Evolutionary conservation across 2,797 vertebrate genomes (phyloP).

Genomic region (Brotogeris chrysoptera): DNA sequence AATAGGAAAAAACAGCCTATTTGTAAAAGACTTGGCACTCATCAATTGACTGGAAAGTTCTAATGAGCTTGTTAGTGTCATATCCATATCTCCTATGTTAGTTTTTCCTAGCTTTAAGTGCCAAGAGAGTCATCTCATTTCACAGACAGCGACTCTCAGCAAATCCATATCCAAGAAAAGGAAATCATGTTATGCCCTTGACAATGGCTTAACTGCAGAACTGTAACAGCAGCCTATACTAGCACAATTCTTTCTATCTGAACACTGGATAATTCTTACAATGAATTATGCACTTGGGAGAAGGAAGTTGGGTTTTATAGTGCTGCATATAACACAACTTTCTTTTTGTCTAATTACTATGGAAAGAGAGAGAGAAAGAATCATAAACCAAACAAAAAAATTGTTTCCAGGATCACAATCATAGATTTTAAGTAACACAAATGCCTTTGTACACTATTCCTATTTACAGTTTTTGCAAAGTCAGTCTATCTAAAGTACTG

Average conservation of each 20-base stretch:
- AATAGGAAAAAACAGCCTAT: not conserved
- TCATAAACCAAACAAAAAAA: not conserved
- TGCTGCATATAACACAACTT: not conserved
- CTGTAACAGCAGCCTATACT: not conserved
- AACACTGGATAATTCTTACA: not conserved
- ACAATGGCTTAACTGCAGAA: not conserved
- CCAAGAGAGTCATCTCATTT: not conserved
- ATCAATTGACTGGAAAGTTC: not conserved
- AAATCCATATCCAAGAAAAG: not conserved
- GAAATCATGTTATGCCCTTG: not conserved
- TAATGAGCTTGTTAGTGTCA: not conserved
- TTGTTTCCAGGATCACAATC: not conserved
- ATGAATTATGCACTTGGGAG: not conserved
- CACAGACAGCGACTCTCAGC: not conserved
- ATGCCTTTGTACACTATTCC: not conserved
- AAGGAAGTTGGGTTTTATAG: not conserved
- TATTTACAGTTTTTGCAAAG: not conserved
- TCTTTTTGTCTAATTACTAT: not conserved
- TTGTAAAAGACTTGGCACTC: not conserved
- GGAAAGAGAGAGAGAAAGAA: not conserved
- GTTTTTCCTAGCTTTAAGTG: not conserved
- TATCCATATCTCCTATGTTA: rapidly evolving
- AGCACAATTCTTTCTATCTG: not conserved
- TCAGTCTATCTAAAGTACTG: not conserved
- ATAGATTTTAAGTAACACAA: not conserved